Evolutionary conservation across 2,888 invertebrate species (phyloP).

Genomic region (Thera britannica): DNA sequence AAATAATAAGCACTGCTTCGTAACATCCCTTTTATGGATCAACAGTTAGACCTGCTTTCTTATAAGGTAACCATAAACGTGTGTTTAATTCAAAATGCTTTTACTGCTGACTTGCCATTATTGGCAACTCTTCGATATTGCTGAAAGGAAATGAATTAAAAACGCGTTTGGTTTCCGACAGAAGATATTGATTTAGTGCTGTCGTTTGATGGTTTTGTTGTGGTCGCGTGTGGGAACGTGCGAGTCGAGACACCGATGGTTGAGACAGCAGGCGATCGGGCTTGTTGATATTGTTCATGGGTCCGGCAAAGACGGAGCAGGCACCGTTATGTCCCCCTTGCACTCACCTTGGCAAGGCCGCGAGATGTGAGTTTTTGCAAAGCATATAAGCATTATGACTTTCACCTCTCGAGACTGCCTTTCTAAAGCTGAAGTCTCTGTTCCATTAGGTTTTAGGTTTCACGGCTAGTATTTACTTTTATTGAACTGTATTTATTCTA

Average conservation of each 20-base stretch:
- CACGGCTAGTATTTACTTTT: constrained; percentile 31
- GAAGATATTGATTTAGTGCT: constrained; percentile 40
- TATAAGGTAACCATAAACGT: constrained; percentile 61
- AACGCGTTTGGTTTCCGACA: constrained; percentile 65
- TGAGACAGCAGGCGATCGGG: constrained; percentile 51
- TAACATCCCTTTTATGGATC: constrained; percentile 51
- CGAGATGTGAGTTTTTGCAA: constrained; percentile 82
- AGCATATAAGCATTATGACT: constrained; percentile 77
- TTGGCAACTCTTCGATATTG: constrained; percentile 62
- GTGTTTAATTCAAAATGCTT: constrained; percentile 65
- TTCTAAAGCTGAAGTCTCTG: constrained; percentile 75
- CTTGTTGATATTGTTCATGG: constrained; percentile 45
- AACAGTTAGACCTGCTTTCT: constrained; percentile 71
- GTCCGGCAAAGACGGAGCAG: constrained; percentile 57
- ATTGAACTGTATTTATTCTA: constrained; percentile 34
- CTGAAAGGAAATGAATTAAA: constrained; percentile 74
- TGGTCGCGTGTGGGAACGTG: constrained; percentile 29
- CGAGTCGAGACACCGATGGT: constrained; percentile 51
- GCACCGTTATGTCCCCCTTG: constrained; percentile 82
- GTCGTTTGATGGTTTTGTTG: constrained; percentile 53
- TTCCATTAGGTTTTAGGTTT: constrained; percentile 45
- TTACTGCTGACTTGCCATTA: constrained; percentile 57
- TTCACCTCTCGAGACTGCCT: constrained; percentile 80
- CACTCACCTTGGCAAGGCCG: constrained; percentile 84
- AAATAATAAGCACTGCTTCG: constrained; percentile 36